Percentiles rank a stretch among this genome's conserved stretches.
phyloP scores from a whole-genome alignment of 2,113 vertebrate species.

The Bambusicola thoracicus region DNA sequence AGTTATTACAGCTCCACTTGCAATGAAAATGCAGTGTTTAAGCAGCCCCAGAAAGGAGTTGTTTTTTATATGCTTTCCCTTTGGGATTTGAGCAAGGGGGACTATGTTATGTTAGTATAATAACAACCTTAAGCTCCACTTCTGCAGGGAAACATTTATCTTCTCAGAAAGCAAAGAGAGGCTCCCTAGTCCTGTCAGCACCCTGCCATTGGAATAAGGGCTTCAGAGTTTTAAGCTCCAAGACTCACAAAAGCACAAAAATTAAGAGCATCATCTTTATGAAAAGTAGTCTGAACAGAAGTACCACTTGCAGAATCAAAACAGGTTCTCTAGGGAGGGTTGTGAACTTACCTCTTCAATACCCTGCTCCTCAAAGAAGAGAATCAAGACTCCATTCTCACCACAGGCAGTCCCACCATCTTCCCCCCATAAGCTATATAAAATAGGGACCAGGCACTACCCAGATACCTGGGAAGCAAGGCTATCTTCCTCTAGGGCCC shows the following conservation, averaged over 20 bases:
- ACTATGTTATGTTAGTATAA: not conserved
- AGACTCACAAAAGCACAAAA: not conserved
- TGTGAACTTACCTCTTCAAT: not conserved
- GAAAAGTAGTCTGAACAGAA: not conserved
- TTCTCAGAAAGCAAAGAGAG: not conserved
- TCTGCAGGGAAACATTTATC: not conserved
- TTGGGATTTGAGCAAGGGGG: not conserved
- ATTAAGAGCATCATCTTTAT: not conserved
- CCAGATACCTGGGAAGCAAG: rapidly evolving
- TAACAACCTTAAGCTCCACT: not conserved
- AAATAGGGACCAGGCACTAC: not conserved
- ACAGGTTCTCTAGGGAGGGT: not conserved
- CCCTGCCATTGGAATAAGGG: not conserved
- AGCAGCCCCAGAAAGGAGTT: not conserved
- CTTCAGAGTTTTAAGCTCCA: not conserved
- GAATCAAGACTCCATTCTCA: not conserved
- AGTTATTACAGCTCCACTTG: not conserved
- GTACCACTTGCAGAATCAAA: not conserved
- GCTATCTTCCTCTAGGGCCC: rapidly evolving
- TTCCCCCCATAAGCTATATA: rapidly evolving
- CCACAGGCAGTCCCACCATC: not conserved
- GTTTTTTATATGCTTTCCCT: not conserved
- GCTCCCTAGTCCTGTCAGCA: not conserved
- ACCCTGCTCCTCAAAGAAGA: not conserved
- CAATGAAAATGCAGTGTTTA: not conserved